Evolutionary conservation across 2,113 vertebrate species (phyloP), one percentile per base, ranked within the genome.

Genomic region (Nematolebias whitei): DNA sequence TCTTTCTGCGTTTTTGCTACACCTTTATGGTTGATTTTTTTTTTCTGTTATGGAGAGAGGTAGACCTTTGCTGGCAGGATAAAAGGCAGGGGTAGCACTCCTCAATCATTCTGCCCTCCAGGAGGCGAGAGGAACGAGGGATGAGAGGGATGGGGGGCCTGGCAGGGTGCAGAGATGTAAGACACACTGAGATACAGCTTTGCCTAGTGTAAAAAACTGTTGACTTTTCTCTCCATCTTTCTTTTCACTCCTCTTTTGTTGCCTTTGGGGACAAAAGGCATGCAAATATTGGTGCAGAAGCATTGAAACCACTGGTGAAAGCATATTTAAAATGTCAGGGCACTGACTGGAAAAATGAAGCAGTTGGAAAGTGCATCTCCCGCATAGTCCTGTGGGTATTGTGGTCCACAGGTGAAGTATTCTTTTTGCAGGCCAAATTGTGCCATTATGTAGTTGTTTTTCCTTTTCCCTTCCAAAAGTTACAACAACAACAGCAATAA

Each of bases 111-210:
- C 68, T 75, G 67, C 88, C 86, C 89, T 89, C 88, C 88, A 89
- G 91, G 91, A 87, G 91, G 85, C 4, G 32, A 76, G 82, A 68
- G 65, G 83, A 87, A 85, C 65, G 68, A 80, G 67, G 71, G 75
- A 84, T 84, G 84, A 85, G 85, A 82, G 71, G 50, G 62, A 76
- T 29, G 68, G 71, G 68, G 51, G 76, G 71, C 82, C 73, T 88
- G 49, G 90, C 90, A 81, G 89, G 90, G 84, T 87, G 85, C 85
- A 76, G 72, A 87, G 88, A 88, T 89, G 85, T 88, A 86, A 91
- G 85, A 84, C 83, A 86, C 77, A 84, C 84, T 91, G 90, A 91
- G 84, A 87, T 83, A 78, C 72, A 81, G 77, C 71, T 89, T 88
- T 87, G 75, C 85, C 81, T 88, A 79, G 68, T 83, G 81, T 82